Base-by-base conservation (phyloP, 2,888 invertebrate species). In the Thecocarcelia acutangulata region DNA sequence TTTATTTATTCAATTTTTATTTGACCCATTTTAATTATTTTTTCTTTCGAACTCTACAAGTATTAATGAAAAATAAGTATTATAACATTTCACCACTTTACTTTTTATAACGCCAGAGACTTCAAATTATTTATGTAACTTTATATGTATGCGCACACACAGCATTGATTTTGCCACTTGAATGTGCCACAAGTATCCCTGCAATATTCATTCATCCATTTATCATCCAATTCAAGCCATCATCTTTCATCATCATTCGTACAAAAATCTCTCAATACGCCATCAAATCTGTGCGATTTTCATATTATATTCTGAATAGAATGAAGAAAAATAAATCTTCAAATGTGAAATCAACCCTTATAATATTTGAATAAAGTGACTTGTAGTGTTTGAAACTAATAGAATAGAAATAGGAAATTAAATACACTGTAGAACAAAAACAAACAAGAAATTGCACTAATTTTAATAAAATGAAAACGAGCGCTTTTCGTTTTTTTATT, bases 111-210 rank as follows among this genome's bases (percentile, higher is more conserved):
- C 33, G 33, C 33, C 33, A 33, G 8, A 33, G 9, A 33, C 33
- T 33, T 33, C 6, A 3, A 33, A 9, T 8, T 33, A 33, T 33
- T 33, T 33, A 4, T 6, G 28, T 28, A 28, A 4, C 3, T 28
- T 28, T 6, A 3, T 28, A 28, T 28, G 4, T 19, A 40, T 21
- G 12, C 6, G n/a, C 21, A 21, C 1, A 17, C 28, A 37, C 12
- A 9, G 12, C 17, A 17, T 42, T 28, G 2, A 19, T 54, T 40
- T 13, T 54, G 44, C 54, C 68, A 68, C 68, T 54, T 44, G 19
- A 56, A 68, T 54, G 56, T 54, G 44, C 68, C 68, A 68, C 44
- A 68, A 17, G n/a, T 56, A 44, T 42, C 5, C 17, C 19, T 54
- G 44, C 13, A 44, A 28, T 6, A 68, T 24, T 21, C 42, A 52